Percentiles rank a stretch among this genome's conserved stretches.
Evolutionary conservation across 2,797 vertebrate genomes (phyloP).

Genomic region (Spheniscus humboldti): DNA sequence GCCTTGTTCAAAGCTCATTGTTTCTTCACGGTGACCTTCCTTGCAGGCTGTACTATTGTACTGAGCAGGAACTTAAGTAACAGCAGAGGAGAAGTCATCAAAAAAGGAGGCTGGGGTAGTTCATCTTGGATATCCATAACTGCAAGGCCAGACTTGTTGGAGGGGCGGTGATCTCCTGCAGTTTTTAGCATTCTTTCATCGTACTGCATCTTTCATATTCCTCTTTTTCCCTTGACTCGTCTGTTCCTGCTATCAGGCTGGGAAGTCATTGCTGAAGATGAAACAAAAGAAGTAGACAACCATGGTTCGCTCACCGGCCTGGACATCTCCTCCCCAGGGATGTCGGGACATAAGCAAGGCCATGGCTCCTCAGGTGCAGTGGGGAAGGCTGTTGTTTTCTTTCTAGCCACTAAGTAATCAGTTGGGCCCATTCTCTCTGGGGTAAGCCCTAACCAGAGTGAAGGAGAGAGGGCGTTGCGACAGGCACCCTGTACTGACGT

Average conservation of each 20-base stretch:
- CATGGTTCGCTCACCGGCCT: slow-evolving; percentile 82
- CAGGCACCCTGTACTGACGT: neutral
- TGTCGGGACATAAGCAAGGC: slow-evolving; percentile 82
- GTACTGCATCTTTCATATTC: neutral
- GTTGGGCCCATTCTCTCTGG: neutral
- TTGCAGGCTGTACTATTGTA: neutral
- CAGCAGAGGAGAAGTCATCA: neutral
- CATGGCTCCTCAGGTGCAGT: slow-evolving; percentile 80
- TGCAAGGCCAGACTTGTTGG: neutral
- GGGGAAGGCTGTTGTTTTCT: neutral
- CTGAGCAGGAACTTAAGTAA: neutral
- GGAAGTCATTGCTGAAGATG: slow-evolving; percentile 91
- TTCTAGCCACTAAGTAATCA: neutral
- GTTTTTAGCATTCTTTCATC: neutral
- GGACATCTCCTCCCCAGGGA: slow-evolving; percentile 83
- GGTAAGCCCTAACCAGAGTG: neutral
- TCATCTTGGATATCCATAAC: neutral
- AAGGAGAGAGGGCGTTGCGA: neutral
- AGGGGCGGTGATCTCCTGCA: neutral
- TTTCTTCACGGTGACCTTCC: neutral
- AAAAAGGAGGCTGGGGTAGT: neutral
- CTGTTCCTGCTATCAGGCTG: slow-evolving; percentile 78
- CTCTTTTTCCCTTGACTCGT: slow-evolving; percentile 75
- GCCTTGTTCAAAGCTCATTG: neutral
- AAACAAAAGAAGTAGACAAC: slow-evolving; percentile 87